Evolutionary conservation across 2,113 vertebrate genomes (phyloP), one percentile per base, ranked within the genome.

Genomic region (Caranx melampygus): DNA sequence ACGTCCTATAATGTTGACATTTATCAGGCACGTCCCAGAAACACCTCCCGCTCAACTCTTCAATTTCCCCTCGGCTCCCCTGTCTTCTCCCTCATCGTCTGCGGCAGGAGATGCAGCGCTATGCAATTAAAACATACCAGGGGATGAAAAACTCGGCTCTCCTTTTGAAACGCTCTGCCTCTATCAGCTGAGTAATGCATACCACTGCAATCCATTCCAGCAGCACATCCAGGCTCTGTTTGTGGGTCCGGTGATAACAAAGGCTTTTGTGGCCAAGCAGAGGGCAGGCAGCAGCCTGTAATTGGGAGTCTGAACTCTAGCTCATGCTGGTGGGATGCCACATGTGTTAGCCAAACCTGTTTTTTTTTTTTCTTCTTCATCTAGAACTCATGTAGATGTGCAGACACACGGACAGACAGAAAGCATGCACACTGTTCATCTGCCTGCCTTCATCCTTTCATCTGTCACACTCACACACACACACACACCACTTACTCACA

Each of bases 81-180:
- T 68, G 69, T 81, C 84, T 77, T 83, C 79, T 69, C 79, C 81
- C 51, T 86, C 73, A 15, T 85, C 79, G 61, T 72, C 84, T 86
- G 85, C 62, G 37, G 61, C 72, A 75, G 33, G 73, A 87, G 78
- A 87, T 85, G 79, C 75, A 60, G 76, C 62, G 81, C 81, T 45
- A 57, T 76, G 88, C 90, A 94, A 93, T 93, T 95, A 94, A 94
- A 93, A 92, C 87, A 91, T 85, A 87, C 88, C 89, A 82, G 78
- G 70, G 86, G 88, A 93, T 91, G 85, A 92, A 93, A 93, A 92
- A 79, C 86, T 63, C 59, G 1, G 68, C 82, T 85, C 68, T 71
- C 37, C 78, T 85, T 93, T 90, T 92, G 86, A 92, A 91, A 87
- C 76, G 5, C 81, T 72, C 64, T 81, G 76, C 81, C 79, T 88